These are phyloP conservation scores for Tanytarsus gracilentus DNA, from an alignment of 2,888 invertebrate genomes.

Conservation along the genomic window DNA sequence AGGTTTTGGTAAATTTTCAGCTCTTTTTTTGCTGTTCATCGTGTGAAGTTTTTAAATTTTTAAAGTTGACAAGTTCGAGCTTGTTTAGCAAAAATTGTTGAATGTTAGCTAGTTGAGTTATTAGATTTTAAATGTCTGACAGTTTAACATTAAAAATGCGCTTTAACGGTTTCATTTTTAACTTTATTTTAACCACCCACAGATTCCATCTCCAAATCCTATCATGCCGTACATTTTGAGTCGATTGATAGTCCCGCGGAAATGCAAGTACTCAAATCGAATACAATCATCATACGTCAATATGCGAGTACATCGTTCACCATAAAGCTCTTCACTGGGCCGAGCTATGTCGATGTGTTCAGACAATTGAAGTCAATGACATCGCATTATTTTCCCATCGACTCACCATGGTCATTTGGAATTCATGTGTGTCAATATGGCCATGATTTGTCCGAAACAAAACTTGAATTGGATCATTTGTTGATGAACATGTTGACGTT, in stretches of 20 bases:
- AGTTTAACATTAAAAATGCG: too few species aligned
- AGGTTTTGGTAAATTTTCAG: constrained; percentile 14
- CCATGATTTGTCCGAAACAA: constrained; percentile 1
- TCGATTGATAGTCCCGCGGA: constrained; percentile 23
- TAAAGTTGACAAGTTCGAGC: too few species aligned
- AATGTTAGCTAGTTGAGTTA: too few species aligned
- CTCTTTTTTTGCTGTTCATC: too few species aligned
- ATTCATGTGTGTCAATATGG: constrained; percentile 16
- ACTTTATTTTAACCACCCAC: neutral
- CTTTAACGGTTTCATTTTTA: neutral
- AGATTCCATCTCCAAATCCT: constrained; percentile 19
- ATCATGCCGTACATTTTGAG: constrained; percentile 22
- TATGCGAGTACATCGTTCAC: constrained; percentile 9
- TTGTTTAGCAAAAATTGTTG: too few species aligned
- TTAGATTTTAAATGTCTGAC: too few species aligned
- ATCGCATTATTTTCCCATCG: neutral
- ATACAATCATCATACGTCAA: constrained; percentile 17
- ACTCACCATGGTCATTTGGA: constrained; percentile 10
- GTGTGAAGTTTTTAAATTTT: too few species aligned
- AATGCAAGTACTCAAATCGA: constrained; percentile 25
- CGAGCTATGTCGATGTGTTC: constrained; percentile 5
- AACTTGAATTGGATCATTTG: constrained; percentile 20
- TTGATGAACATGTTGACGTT: neutral
- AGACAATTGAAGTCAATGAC: constrained; percentile 2
- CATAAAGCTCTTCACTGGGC: neutral